Percentiles rank a stretch among this genome's conserved stretches.
Evolutionary conservation across 2,113 vertebrate genomes (phyloP).

Genomic region (Mastomys coucha): DNA sequence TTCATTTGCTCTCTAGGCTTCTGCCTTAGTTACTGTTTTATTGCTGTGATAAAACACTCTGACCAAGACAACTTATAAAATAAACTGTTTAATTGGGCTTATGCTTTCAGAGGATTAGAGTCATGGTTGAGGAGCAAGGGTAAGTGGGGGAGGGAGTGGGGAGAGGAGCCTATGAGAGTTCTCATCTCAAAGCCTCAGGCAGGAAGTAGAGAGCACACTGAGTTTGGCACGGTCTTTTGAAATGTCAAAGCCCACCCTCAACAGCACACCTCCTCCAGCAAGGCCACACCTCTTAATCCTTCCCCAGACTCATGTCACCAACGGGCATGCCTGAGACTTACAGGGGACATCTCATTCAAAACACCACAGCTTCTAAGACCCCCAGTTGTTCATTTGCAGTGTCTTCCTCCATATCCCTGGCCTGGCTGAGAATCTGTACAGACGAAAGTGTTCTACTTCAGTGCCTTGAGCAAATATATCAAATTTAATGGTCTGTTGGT

Average conservation of each 20-base stretch:
- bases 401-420: neutral
- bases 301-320: neutral
- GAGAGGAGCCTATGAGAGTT: neutral
- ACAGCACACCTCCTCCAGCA: neutral
- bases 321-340: neutral
- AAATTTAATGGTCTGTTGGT: neutral
- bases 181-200: neutral
- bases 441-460: neutral
- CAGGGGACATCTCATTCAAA: neutral
- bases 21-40: neutral
- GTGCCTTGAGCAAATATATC: neutral
- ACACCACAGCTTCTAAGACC: neutral
- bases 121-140: neutral
- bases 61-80: neutral
- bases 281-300: neutral
- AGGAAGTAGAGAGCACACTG: neutral
- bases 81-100: neutral
- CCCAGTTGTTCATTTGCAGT: neutral
- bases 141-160: no score
- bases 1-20: neutral
- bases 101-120: neutral
- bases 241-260: neutral
- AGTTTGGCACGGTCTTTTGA: neutral
- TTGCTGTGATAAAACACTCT: neutral
- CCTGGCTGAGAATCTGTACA: neutral